Conservation (phyloP, 2,797 vertebrate genomes). For the Sebastes ruberrimus region DNA sequence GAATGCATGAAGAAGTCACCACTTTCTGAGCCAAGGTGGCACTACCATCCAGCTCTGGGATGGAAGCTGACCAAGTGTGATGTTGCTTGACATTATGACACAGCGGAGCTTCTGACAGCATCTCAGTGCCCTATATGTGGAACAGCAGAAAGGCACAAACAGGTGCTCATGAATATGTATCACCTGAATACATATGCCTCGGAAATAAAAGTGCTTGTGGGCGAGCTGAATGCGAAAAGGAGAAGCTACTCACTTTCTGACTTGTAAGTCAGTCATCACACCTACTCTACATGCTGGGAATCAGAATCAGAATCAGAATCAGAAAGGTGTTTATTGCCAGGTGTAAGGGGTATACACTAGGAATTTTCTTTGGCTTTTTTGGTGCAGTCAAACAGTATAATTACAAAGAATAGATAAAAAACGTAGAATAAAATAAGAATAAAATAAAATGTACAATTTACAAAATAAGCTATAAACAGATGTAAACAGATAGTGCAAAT, state of each 20-base stretch:
- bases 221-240: background rate
- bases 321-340: too few species aligned
- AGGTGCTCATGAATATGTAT: slow-evolving; percentile 42
- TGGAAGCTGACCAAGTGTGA: slow-evolving; percentile 15
- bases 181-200: slow-evolving; percentile 5
- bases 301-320: too few species aligned
- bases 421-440: too few species aligned
- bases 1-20: background rate
- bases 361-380: too few species aligned
- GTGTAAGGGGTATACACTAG: too few species aligned
- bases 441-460: too few species aligned
- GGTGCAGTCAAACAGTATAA: too few species aligned
- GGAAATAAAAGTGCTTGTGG: background rate
- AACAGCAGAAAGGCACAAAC: slow-evolving; percentile 9
- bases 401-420: too few species aligned
- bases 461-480: too few species aligned
- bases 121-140: background rate
- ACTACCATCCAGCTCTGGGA: background rate
- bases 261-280: background rate
- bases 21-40: background rate
- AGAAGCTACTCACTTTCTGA: background rate
- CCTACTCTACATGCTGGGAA: background rate
- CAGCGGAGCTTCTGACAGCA: slow-evolving; percentile 5
- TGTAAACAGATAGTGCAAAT: too few species aligned
- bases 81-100: background rate